Base-by-base conservation (phyloP, 2,797 vertebrate species). In the Halcyon leucocephala region DNA sequence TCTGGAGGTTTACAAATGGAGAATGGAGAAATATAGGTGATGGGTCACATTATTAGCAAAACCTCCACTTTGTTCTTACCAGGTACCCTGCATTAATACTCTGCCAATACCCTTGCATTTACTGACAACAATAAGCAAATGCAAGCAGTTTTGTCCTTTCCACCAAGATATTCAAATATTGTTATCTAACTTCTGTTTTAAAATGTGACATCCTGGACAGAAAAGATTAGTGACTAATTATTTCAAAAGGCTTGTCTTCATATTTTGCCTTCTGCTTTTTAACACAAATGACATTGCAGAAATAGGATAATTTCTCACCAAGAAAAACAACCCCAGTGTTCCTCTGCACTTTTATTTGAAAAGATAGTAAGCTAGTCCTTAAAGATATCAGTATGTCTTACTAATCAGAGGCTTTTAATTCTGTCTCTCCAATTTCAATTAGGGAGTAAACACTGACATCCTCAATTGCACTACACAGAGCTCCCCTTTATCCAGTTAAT, bases 401-500 rank as follows among this genome's bases (percentile, higher is more conserved):
- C 58, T 91, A 77, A 91, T 91, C 82, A 88, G 20, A 79, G 57
- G 44, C 83, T 93, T 95, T 95, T 96, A 95, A 96, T 91, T 96
- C 54, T 73, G 72, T 71, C 55, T 94, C 80, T 96, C 64, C 91
- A 82, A 41, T 96, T 97, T 96, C 95, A 96, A 93, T 97, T 94
- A 95, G 78, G 24, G 41, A 81, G 71, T 82, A 89, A 93, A 93
- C 89, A 94, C 89, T 35, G 72, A 67, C 90, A 95, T 79, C 91
- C 79, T 93, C 89, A 81, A 91, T 22, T 71, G 89, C 26, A 2
- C 73, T 16, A 1, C 44, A 10, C 3, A 31, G 78, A 94, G 92
- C 91, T 87, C 78, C 72, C 73, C 93, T 94, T 95, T 93, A 95
- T 67, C 74, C 89, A 58, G 54, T 87, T 93, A 96, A 96, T 96